These are phyloP conservation scores for Tricholauxania praeusta DNA, from an alignment of 2,888 invertebrate species.

Conservation along the genomic window DNA sequence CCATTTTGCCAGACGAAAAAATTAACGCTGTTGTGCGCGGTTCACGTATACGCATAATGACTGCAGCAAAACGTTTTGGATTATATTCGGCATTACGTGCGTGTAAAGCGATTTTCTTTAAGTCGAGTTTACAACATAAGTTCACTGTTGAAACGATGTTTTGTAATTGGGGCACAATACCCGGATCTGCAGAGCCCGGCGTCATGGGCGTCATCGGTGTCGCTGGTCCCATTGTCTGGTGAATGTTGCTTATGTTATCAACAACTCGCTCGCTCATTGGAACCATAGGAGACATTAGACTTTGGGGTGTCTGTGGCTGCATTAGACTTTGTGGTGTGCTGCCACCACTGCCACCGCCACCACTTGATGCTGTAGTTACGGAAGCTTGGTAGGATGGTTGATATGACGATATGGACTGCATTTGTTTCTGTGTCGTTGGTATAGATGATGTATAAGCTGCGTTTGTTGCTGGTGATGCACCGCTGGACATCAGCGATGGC, in stretches of 20 bases:
- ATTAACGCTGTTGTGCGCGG: constrained; percentile 85
- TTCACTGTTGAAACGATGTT: constrained; percentile 99
- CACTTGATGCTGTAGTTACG: constrained; percentile 37
- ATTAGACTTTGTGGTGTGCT: constrained; percentile 82
- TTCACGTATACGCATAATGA: constrained; percentile 95
- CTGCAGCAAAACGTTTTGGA: constrained; percentile 98
- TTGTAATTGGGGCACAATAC: constrained; percentile 85
- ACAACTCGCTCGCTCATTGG: constrained; percentile 68
- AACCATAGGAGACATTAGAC: constrained; percentile 86
- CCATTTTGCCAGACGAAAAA: constrained; percentile 87
- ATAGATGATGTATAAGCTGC: constrained; percentile 42
- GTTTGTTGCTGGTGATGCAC: constrained; percentile 39
- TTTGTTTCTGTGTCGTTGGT: constrained; percentile 76
- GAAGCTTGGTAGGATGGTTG: constrained; percentile 74
- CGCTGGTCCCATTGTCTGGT: constrained; percentile 76
- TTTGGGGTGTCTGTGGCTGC: constrained; percentile 93
- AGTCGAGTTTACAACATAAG: constrained; percentile 91
- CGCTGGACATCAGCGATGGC: constrained; percentile 71
- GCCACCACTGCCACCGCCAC: constrained; percentile 35
- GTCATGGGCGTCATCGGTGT: constrained; percentile 91
- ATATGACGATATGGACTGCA: constrained; percentile 74
- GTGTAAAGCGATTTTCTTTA: constrained; percentile 97
- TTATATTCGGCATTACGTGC: constrained; percentile 99
- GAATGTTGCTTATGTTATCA: constrained; percentile 63
- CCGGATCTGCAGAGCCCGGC: constrained; percentile 92